Evolutionary conservation across 2,888 invertebrate genomes (phyloP), one percentile per base, ranked within the genome.

Genomic region (Trachelus troglodyta): DNA sequence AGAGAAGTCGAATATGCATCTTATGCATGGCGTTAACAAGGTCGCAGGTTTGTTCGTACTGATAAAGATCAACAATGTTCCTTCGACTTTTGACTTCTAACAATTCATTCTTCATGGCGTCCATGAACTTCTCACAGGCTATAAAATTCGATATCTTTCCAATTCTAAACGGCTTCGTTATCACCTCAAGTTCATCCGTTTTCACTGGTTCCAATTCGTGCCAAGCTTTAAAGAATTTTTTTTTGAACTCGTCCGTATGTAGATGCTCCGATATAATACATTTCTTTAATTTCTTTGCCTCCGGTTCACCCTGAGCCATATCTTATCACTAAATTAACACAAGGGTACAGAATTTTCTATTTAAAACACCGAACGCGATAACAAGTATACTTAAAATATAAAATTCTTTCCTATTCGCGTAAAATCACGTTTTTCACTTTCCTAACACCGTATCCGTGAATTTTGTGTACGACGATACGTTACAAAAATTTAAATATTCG

Each of bases 61-160:
- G 96, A 88, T 97, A 98, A 34, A 98, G 92, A 89, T 98, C 98
- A 94, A 97, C 96, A 89, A 95, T 95, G 87, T 97, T 96, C 77
- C 95, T 93, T 77, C 83, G 83, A 68, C 82, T 85, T 3, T 94
- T 94, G 94, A 97, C 96, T 80, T 95, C 94, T 33, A 96, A 87
- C 1, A 94, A 93, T 76, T 92, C 92, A 83, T 94, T 94, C 92
- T 96, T 95, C 87, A 96, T 92, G 76, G 94, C 93, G 76, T 94
- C 93, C 77, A 95, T 94, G 40, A 94, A 93, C 34, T 92, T 92
- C 0, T 92, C 89, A 83, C 94, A 93, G 23, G 92, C 91, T 34
- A 96, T 87, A 81, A 96, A 92, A 82, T 95, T 92, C 15, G 95
- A 94, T 56, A 96, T 90, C 15, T 94, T 92, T 84, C 95, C 95